These are phyloP conservation scores for Acipenser transmontanus DNA, from an alignment of 2,797 vertebrate species.

Conservation along the genomic window DNA sequence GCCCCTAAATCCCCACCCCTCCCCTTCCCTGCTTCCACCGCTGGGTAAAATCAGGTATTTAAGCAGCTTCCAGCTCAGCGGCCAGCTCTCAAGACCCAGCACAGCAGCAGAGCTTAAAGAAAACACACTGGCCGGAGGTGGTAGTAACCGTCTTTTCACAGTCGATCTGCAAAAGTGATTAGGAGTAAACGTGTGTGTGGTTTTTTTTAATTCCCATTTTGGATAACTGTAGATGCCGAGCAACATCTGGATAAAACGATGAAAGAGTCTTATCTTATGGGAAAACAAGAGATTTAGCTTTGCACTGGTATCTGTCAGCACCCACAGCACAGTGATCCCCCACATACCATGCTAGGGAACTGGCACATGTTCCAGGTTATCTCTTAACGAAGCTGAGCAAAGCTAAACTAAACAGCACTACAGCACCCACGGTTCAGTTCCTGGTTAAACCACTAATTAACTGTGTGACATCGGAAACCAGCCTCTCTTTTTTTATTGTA, in stretches of 20 bases:
- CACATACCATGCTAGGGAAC: not conserved
- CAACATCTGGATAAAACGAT: slow-evolving; percentile 16
- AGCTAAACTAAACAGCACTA: slow-evolving; percentile 25
- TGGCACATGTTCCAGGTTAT: not conserved
- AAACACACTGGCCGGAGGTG: slow-evolving; percentile 19
- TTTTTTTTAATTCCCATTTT: slow-evolving; percentile 15
- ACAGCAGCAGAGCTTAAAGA: slow-evolving; percentile 24
- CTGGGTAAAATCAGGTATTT: not conserved
- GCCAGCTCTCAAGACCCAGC: not conserved
- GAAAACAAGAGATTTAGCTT: slow-evolving; percentile 6
- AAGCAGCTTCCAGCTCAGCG: too few relatives aligned
- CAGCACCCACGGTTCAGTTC: slow-evolving; percentile 19
- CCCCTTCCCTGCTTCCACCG: slow-evolving; percentile 7
- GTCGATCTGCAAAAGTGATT: slow-evolving; percentile 25
- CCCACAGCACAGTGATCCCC: slow-evolving; percentile 5
- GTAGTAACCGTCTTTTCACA: slow-evolving; percentile 15
- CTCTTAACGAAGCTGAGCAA: slow-evolving; percentile 4
- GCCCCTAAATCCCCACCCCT: not conserved
- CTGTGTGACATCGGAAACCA: slow-evolving; percentile 25
- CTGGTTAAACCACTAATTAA: slow-evolving; percentile 26
- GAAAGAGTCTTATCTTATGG: slow-evolving; percentile 8
- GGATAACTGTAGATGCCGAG: slow-evolving; percentile 11
- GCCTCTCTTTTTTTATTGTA: slow-evolving; percentile 23
- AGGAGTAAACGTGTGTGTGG: slow-evolving; percentile 27
- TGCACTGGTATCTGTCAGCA: slow-evolving; percentile 5